Percentiles rank a stretch among this genome's conserved stretches.
Conservation (phyloP, 2,113 vertebrate species). For the Brachirus orientalis region DNA sequence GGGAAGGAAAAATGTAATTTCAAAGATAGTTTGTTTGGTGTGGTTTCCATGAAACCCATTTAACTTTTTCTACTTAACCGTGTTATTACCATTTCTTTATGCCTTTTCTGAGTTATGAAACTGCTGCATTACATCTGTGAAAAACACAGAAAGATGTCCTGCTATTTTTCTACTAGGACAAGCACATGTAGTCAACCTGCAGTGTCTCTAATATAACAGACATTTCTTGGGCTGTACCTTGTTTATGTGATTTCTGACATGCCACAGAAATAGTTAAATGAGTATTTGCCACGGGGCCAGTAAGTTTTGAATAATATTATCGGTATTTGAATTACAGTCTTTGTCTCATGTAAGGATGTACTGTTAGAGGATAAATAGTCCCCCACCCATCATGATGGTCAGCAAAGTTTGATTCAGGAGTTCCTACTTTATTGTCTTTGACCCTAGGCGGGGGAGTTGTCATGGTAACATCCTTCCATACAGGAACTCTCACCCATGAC, state of each 20-base stretch:
- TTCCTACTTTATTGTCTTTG: constrained; percentile 72
- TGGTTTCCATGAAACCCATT: neutral
- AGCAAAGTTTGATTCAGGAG: constrained; percentile 52
- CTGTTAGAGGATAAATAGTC: constrained; percentile 44
- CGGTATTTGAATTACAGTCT: constrained; percentile 33
- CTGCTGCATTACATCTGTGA: constrained; percentile 35
- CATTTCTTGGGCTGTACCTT: neutral
- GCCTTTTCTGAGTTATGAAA: constrained; percentile 1
- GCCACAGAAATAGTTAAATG: neutral
- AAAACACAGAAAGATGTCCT: constrained; percentile 1
- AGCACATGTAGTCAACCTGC: neutral
- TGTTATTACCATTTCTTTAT: constrained; percentile 11
- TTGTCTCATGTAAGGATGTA: constrained; percentile 52
- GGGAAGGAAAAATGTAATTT: neutral
- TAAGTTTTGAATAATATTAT: constrained; percentile 22
- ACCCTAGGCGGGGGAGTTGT: constrained; percentile 40
- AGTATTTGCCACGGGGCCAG: neutral
- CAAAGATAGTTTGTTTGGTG: constrained; percentile 1
- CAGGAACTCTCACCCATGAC: constrained; percentile 60
- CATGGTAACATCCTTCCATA: constrained; percentile 55
- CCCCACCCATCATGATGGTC: constrained; percentile 18
- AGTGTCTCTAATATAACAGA: neutral
- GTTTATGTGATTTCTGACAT: neutral
- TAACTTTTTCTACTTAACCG: neutral
- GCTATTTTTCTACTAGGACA: neutral